Base-by-base conservation (phyloP, 2,113 vertebrate genomes). In the Okapia johnstoni region DNA sequence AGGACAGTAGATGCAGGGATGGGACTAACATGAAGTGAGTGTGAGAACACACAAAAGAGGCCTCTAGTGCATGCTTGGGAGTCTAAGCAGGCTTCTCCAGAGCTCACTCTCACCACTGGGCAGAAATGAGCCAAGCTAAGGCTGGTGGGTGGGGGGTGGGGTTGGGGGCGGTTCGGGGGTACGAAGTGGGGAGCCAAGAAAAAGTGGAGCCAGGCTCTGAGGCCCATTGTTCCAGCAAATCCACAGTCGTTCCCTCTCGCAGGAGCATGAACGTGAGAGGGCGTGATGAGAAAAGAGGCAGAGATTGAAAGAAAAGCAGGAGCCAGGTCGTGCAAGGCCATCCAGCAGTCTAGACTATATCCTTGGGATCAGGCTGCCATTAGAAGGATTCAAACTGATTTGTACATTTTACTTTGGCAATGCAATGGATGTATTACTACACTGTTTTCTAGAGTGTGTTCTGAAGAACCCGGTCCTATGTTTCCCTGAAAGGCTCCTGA, bases 401-500 rank as follows among this genome's bases (percentile, higher is more conserved):
- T 15, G n/a, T 10, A 8, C n/a, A 6, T 86, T 60, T 21, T 40
- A 28, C 77, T 58, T 55, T 10, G 48, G 54, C 25, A n/a, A 33
- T 40, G 57, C 46, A 28, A 63, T 1, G 6, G 43, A 7, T 16
- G 25, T 54, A 23, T 79, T 63, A 46, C 15, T 23, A 40, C 3
- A 11, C 57, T 60, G 50, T 79, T 85, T 94, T 94, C 85, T 50
- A 46, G 88, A 85, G 14, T 46, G 21, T 90, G 48, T 79, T 58
- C 55, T 58, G 88, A 73, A 95, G 90, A 81, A 58, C 14, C 13
- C 11, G 15, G 19, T 48, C 63, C 88, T 7, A 54, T 48, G 52
- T 63, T 60, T 92, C 60, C 19, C 43, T 7, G 79, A 79, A 94
- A 93, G 76, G 30, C 33, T 91, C 81, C 94, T 77, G 91, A 94